Conservation (phyloP, 2,797 vertebrate species). For the Falco columbarius region DNA sequence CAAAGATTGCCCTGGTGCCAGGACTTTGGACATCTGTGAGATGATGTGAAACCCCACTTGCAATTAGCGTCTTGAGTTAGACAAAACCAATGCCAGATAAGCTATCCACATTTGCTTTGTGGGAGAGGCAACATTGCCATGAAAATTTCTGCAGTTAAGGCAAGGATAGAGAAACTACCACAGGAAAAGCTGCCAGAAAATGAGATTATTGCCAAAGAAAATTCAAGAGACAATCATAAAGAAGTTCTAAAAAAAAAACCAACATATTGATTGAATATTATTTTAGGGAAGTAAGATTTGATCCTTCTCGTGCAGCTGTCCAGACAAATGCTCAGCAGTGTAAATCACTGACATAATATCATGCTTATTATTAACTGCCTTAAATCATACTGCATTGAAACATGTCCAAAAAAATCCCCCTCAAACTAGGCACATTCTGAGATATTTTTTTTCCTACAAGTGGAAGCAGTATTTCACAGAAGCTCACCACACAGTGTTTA, state of each 20-base stretch:
- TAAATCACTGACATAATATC: not conserved
- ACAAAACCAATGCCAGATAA: not conserved
- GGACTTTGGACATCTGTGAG: not conserved
- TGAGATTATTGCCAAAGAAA: not conserved
- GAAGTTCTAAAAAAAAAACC: not conserved
- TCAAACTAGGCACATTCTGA: not conserved
- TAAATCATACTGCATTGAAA: not conserved
- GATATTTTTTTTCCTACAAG: not conserved
- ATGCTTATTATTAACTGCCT: not conserved
- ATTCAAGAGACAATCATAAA: not conserved
- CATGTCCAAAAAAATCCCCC: not conserved
- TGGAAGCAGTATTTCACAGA: conserved; percentile 15
- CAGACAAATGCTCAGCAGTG: not conserved
- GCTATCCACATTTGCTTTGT: not conserved
- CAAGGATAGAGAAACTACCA: not conserved
- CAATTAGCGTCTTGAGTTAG: not conserved
- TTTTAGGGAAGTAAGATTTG: not conserved
- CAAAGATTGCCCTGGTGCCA: not conserved
- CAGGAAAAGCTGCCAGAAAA: not conserved
- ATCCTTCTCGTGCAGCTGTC: not conserved
- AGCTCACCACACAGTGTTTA: conserved; percentile 45
- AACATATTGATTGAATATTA: not conserved
- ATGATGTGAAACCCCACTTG: not conserved
- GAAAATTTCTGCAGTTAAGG: not conserved
- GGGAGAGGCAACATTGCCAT: not conserved